Percentiles rank a stretch among this genome's conserved stretches.
Evolutionary conservation across 2,113 vertebrate genomes (phyloP).

Genomic region (Lamprologus speciosus): DNA sequence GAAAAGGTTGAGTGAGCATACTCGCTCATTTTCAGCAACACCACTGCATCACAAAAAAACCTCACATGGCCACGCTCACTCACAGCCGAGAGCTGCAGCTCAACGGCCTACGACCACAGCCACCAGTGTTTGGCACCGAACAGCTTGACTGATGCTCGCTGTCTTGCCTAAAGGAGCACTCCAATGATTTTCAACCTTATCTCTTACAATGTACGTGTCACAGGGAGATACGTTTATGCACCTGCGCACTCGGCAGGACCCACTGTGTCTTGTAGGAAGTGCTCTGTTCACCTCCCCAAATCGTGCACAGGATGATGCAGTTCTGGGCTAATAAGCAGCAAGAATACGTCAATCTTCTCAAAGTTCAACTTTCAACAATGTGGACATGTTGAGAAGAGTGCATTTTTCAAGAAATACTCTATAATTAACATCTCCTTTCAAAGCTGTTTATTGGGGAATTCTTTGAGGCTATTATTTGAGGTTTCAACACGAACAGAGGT

Average conservation of each 20-base stretch:
- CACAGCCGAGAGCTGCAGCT: conserved; percentile 4
- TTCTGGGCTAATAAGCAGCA: not conserved
- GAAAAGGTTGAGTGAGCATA: conserved; percentile 40
- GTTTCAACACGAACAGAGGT: not conserved
- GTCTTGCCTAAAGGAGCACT: conserved; percentile 24
- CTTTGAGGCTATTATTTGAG: not conserved
- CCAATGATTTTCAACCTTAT: conserved; percentile 45
- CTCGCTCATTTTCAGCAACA: not conserved
- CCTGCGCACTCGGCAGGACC: conserved; percentile 13
- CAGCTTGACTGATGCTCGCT: conserved; percentile 37
- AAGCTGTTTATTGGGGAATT: not conserved
- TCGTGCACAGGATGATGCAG: not conserved
- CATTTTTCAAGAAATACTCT: not conserved
- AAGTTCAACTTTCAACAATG: not conserved
- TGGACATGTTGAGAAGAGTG: not conserved
- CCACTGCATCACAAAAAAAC: not conserved
- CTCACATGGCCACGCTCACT: conserved; percentile 1
- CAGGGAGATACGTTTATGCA: conserved; percentile 33
- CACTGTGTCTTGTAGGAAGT: not conserved
- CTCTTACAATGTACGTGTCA: conserved; percentile 9
- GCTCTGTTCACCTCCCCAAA: not conserved
- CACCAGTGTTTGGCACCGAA: not conserved
- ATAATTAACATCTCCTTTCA: not conserved
- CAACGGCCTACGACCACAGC: conserved; percentile 6
- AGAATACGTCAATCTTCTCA: not conserved